Percentiles rank a stretch among this genome's conserved stretches.
Conservation (phyloP, 2,888 invertebrate genomes). For the Netelia melanura region DNA sequence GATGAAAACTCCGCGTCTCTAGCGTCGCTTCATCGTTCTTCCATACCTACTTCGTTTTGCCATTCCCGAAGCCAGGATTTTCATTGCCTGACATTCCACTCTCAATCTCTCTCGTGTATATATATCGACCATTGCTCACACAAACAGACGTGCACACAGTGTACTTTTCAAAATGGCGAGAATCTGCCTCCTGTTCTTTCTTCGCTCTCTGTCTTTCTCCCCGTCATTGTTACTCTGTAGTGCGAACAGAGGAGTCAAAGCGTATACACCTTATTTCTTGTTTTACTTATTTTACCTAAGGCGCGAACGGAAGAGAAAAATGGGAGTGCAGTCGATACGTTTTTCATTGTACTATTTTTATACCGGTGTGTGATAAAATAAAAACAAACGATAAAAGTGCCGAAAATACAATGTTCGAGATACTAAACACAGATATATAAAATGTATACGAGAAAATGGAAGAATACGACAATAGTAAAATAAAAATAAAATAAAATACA, state of each 20-base stretch:
- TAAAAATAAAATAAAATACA: neutral
- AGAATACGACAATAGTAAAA: constrained; percentile 10
- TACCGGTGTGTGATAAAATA: neutral
- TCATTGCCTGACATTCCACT: constrained; percentile 44
- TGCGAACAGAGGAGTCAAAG: constrained; percentile 37
- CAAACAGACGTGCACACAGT: constrained; percentile 14
- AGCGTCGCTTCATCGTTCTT: constrained; percentile 28
- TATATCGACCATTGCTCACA: neutral
- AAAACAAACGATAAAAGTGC: neutral
- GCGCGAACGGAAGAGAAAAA: constrained; percentile 23
- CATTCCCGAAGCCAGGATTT: constrained; percentile 40
- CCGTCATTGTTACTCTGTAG: constrained; percentile 41
- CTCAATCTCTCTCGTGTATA: constrained; percentile 37
- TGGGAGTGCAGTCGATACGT: constrained; percentile 5
- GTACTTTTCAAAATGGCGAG: constrained; percentile 20
- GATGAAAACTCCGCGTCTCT: constrained; percentile 56
- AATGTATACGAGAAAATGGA: neutral
- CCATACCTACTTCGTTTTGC: constrained; percentile 31
- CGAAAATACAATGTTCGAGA: neutral
- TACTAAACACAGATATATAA: neutral
- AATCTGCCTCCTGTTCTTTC: neutral
- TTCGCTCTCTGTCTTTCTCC: neutral
- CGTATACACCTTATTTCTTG: constrained; percentile 15
- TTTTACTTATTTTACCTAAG: neutral
- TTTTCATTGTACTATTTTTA: neutral